Percentiles rank a stretch among this genome's conserved stretches.
Evolutionary conservation across 2,888 invertebrate genomes (phyloP).

Genomic region (Dysmachus trigonus): DNA sequence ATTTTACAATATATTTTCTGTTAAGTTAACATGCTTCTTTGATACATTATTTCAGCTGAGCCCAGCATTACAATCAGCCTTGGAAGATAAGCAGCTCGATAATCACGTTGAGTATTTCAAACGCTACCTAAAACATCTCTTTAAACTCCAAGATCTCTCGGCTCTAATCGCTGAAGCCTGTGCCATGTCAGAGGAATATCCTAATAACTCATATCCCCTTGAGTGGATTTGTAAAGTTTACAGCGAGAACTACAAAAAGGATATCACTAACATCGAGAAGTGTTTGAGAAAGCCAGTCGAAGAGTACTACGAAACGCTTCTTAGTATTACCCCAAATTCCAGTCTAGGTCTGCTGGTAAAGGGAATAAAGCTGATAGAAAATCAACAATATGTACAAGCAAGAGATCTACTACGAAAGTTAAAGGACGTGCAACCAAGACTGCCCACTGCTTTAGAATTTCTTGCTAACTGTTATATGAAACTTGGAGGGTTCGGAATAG

Average conservation of each 20-base stretch:
- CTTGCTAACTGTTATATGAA: constrained; percentile 65
- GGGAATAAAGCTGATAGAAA: constrained; percentile 68
- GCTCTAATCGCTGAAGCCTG: constrained; percentile 64
- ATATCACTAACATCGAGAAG: constrained; percentile 39
- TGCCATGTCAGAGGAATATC: constrained; percentile 66
- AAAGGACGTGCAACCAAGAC: constrained; percentile 62
- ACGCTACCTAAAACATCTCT: constrained; percentile 59
- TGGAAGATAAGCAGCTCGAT: constrained; percentile 50
- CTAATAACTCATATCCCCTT: constrained; percentile 66
- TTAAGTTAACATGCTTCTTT: neutral
- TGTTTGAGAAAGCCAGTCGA: constrained; percentile 64
- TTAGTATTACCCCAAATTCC: constrained; percentile 69
- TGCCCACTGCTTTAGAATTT: constrained; percentile 65
- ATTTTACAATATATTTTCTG: neutral
- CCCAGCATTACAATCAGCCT: constrained; percentile 54
- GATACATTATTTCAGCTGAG: constrained; percentile 55
- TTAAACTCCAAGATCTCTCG: constrained; percentile 61
- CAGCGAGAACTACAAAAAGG: constrained; percentile 63
- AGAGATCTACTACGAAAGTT: constrained; percentile 65
- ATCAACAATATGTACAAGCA: constrained; percentile 68
- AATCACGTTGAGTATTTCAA: constrained; percentile 52
- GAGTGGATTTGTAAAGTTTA: constrained; percentile 73
- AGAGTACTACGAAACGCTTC: constrained; percentile 66
- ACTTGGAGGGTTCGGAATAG: constrained; percentile 67
- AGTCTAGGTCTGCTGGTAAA: constrained; percentile 71